Evolutionary conservation across 2,888 invertebrate genomes (phyloP), one percentile per base, ranked within the genome.

Genomic region (Prosopocoilus inquinatus): DNA sequence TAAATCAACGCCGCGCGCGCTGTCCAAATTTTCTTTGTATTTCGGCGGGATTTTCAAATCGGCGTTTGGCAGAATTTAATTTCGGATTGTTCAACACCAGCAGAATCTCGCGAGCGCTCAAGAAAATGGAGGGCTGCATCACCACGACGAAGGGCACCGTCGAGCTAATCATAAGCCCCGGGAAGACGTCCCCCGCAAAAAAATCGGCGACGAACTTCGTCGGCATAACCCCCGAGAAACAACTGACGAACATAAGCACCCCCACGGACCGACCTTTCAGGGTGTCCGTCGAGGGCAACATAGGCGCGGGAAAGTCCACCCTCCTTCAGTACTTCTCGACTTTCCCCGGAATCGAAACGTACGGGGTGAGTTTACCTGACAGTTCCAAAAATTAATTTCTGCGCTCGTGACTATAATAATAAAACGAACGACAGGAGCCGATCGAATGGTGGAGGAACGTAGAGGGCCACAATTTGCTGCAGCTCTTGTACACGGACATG

Each of bases 401-500:
- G n/a, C n/a, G n/a, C n/a, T n/a, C 34, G 9, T 16, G 20, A 50
- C 38, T 32, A n/a, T 9, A 52, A 44, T 53, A 43, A 45, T n/a
- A 38, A 38, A 3, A 88, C 45, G 78, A 64, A 84, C 75, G 63
- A 8, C 11, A 78, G 78, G 94, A 94, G 74, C 94, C 94, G 1
- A 89, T 94, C 1, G 87, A 92, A 63, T 84, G 87, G 74, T 94
- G 94, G 94, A 83, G 91, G 48, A 84, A 93, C 78, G 81, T 90
- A 1, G 79, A 83, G 53, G 92, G 91, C 38, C 84, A 87, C 70
- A 94, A 94, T 79, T 80, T 93, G 62, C 76, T 94, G 67, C 91
- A 92, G 56, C 75, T 94, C 59, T 89, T 96, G 88, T 96, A 96
- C 78, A 85, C 86, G 66, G 89, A 95, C 70, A 89, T 92, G 3